phyloP scores from a whole-genome alignment of 2,888 invertebrate species.

The Sarcophaga variegata region DNA sequence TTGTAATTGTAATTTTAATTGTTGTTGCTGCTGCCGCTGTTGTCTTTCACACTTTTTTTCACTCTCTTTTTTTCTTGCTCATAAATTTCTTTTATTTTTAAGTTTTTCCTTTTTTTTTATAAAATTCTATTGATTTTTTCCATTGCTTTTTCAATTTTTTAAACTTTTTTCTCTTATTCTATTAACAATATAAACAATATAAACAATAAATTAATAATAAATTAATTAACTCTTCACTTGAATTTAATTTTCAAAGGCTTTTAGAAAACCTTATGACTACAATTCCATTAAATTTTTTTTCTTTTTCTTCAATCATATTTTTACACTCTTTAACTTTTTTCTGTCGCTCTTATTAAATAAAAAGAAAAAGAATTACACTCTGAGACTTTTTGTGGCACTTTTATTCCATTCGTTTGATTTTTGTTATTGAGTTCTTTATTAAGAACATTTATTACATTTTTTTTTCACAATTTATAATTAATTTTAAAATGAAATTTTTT shows the following conservation, averaged over 20 bases:
- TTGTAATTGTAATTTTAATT: constrained; percentile 12
- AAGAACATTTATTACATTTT: constrained; percentile 6
- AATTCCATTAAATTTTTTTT: constrained; percentile 45
- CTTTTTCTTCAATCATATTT: constrained; percentile 23
- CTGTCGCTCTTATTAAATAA: constrained; percentile 9
- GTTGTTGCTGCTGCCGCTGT: constrained; percentile 28
- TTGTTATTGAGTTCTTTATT: constrained; percentile 32
- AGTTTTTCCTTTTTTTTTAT: constrained; percentile 34
- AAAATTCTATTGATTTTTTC: constrained; percentile 60
- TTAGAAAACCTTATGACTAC: constrained; percentile 40
- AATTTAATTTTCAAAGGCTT: constrained; percentile 22
- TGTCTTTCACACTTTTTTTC: constrained; percentile 27
- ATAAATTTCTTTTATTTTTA: constrained; percentile 22
- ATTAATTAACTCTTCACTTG: constrained; percentile 1
- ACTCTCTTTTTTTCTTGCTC: constrained; percentile 1
- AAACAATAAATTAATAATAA: constrained; percentile 20
- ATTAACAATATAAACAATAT: constrained; percentile 18
- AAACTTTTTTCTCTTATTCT: constrained; percentile 23
- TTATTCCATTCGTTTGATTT: not conserved
- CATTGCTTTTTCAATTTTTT: not conserved
- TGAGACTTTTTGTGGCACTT: not conserved
- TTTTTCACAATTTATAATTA: constrained; percentile 18
- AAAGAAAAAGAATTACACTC: too few relatives aligned
- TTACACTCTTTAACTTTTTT: constrained; percentile 34
- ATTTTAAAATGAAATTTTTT: constrained; percentile 31